phyloP scores from a whole-genome alignment of 2,797 vertebrate species.

The Xenentodon cancila region DNA sequence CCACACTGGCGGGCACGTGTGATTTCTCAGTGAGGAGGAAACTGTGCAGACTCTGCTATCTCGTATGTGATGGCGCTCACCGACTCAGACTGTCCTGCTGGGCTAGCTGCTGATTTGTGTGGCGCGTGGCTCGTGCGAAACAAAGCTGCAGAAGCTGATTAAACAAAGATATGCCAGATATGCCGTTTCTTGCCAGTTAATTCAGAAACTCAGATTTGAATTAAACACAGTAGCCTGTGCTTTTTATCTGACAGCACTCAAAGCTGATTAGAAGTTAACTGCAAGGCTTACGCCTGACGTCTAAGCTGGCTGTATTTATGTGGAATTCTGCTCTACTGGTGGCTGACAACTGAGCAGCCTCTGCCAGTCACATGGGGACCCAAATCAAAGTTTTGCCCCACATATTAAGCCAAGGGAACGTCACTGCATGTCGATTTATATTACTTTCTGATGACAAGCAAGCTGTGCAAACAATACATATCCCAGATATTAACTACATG shows the following conservation, averaged over 20 bases:
- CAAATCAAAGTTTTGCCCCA: no score
- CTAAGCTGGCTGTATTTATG: not conserved
- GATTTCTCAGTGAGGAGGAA: constrained; percentile 47
- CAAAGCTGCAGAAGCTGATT: constrained; percentile 31
- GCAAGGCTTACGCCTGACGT: not conserved
- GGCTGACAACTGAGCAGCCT: not conserved
- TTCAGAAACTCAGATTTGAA: constrained; percentile 5
- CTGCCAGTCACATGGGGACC: no score
- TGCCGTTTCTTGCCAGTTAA: not conserved
- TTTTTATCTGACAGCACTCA: constrained; percentile 17
- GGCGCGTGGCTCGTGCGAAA: constrained; percentile 25
- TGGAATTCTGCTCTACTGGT: not conserved
- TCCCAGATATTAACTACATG: no score
- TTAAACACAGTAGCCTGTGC: not conserved
- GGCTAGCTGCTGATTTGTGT: constrained; percentile 27
- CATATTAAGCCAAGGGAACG: no score
- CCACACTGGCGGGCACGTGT: constrained; percentile 50
- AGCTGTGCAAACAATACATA: no score
- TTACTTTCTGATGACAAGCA: no score
- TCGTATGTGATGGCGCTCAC: constrained; percentile 20
- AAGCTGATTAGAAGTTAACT: not conserved
- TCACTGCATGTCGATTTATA: no score
- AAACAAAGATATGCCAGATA: constrained; percentile 39
- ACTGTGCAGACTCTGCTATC: constrained; percentile 12
- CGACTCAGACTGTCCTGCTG: constrained; percentile 44